Percentiles rank a stretch among this genome's conserved stretches.
phyloP scores from a whole-genome alignment of 2,113 vertebrate species.

The Pedionomus torquatus region DNA sequence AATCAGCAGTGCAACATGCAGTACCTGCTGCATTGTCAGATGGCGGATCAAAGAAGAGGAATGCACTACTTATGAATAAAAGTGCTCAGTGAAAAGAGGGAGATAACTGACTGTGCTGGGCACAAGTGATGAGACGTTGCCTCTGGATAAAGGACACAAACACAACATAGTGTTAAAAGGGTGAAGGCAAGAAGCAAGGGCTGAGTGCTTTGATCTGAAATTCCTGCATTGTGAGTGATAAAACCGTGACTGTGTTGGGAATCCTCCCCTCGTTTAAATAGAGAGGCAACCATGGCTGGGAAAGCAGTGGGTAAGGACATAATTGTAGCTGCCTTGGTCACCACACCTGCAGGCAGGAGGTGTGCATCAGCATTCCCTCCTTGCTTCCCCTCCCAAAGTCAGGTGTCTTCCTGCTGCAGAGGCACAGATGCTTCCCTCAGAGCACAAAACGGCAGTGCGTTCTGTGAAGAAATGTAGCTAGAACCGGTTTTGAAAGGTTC shows the following conservation, averaged over 20 bases:
- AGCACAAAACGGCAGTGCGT: background rate
- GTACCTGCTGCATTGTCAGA: background rate
- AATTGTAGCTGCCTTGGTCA: background rate
- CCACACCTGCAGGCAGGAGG: background rate
- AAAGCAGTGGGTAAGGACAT: background rate
- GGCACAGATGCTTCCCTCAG: background rate
- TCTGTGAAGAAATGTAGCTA: background rate
- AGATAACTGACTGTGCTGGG: background rate
- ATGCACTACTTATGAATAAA: background rate
- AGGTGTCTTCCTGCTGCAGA: background rate
- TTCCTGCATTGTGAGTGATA: background rate
- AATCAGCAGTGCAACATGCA: background rate
- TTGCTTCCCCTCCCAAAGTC: background rate
- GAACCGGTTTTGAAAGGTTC: background rate
- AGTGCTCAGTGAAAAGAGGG: background rate
- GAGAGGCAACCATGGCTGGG: background rate
- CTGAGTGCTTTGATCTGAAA: background rate
- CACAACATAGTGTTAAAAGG: background rate
- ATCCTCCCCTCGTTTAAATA: background rate
- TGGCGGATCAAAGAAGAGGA: background rate
- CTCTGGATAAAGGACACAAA: background rate
- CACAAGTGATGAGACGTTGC: background rate
- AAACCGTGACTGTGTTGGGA: background rate
- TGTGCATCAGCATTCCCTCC: background rate
- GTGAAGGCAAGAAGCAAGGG: background rate